Evolutionary conservation across 2,888 invertebrate species (phyloP).

Genomic region (Nephrotoma appendiculata): DNA sequence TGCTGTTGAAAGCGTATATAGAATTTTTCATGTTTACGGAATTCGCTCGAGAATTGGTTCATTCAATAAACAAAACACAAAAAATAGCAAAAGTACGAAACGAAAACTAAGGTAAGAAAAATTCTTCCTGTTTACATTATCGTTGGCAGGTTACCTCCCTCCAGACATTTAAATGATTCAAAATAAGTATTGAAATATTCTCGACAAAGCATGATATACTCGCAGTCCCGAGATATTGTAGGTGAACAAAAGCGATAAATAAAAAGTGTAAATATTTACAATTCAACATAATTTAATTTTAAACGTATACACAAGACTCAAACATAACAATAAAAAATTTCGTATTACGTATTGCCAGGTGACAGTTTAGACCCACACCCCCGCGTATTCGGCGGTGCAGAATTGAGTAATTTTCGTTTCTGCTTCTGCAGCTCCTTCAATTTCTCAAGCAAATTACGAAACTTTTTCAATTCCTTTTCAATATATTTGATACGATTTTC

Average conservation of each 20-base stretch:
- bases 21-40: neutral
- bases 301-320: neutral
- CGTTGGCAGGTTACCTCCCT: neutral
- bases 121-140: neutral
- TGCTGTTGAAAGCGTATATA: neutral
- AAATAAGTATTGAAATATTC: neutral
- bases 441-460: neutral
- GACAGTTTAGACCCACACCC: neutral
- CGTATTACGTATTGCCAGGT: neutral
- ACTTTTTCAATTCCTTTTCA: conserved; percentile 1
- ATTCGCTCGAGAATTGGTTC: neutral
- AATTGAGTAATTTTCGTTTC: neutral
- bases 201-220: neutral
- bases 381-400: neutral
- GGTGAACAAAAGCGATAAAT: too few relatives aligned
- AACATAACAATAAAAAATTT: neutral
- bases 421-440: neutral
- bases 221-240: neutral
- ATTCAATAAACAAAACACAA: neutral
- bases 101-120: neutral
- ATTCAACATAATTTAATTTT: neutral
- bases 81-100: neutral
- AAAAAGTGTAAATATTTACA: too few relatives aligned
- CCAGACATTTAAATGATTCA: neutral
- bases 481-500: neutral